These are phyloP conservation scores for Caenorhabditis sp. DNA, from an alignment of 2,888 invertebrate species.

Conservation along the genomic window DNA sequence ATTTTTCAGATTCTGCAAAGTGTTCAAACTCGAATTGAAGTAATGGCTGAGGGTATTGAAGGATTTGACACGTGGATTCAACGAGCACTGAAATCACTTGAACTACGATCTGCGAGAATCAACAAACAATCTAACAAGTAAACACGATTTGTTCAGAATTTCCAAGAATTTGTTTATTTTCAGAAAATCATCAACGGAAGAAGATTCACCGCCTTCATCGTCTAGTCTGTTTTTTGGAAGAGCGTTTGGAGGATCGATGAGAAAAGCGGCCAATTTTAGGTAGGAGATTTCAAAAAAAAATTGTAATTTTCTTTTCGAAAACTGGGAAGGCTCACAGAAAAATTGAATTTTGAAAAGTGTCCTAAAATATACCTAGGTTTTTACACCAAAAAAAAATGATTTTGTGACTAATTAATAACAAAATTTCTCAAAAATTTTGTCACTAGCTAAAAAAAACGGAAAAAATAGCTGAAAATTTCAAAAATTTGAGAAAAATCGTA, in stretches of 20 bases:
- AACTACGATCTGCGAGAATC: slow-evolving; percentile 22
- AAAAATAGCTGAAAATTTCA: too few species aligned
- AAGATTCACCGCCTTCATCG: slow-evolving; percentile 6
- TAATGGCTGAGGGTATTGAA: slow-evolving; percentile 73
- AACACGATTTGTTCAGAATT: neutral
- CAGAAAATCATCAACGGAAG: slow-evolving; percentile 10
- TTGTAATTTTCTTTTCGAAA: too few species aligned
- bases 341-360: too few species aligned
- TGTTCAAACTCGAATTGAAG: slow-evolving; percentile 86
- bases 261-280: slow-evolving; percentile 7
- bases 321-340: too few species aligned
- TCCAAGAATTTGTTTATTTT: neutral
- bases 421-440: too few species aligned
- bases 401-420: too few species aligned
- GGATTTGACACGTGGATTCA: slow-evolving; percentile 72
- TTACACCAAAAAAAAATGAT: too few species aligned
- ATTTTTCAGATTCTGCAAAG: slow-evolving; percentile 78
- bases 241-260: slow-evolving; percentile 12
- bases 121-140: neutral
- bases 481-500: too few species aligned
- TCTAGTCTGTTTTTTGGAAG: slow-evolving; percentile 5
- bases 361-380: too few species aligned
- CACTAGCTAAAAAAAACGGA: too few species aligned
- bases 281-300: neutral
- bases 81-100: slow-evolving; percentile 41